Evolutionary conservation across 2,113 vertebrate genomes (phyloP).

Genomic region (Heloderma charlesbogerti): DNA sequence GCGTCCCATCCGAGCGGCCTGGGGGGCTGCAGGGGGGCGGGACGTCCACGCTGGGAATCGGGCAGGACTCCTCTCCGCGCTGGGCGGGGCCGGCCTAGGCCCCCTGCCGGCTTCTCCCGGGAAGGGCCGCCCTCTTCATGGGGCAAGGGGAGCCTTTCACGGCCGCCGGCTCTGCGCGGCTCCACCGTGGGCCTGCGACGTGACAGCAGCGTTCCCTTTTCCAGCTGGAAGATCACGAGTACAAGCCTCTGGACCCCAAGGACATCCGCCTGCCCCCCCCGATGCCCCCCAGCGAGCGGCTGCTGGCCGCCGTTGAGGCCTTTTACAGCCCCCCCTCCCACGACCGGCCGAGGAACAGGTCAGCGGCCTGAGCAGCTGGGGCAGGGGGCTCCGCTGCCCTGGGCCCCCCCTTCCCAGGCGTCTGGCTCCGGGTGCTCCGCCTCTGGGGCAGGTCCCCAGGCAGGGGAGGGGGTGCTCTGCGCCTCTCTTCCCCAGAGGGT

Average conservation of each 20-base stretch:
- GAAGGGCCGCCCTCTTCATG: too few species aligned
- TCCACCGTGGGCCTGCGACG: neutral
- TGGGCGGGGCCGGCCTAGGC: too few species aligned
- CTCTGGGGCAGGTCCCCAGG: too few species aligned
- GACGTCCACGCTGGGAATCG: too few species aligned
- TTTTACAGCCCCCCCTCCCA: conserved; percentile 99
- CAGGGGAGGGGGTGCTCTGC: neutral
- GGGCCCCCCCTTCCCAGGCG: too few species aligned
- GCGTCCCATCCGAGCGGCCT: too few species aligned
- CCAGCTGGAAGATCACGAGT: conserved; percentile 96
- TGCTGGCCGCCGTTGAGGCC: conserved; percentile 95
- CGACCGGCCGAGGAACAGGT: conserved; percentile 98
- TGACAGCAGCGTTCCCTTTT: conserved; percentile 29
- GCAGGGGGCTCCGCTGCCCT: too few species aligned
- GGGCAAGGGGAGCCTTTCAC: too few species aligned
- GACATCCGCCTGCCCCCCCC: conserved; percentile 97
- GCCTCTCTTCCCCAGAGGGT: neutral
- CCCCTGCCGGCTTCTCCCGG: neutral
- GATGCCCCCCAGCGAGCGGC: conserved; percentile 96
- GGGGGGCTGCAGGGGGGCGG: neutral
- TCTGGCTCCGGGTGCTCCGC: neutral
- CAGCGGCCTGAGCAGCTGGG: conserved; percentile 1
- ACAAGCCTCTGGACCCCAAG: conserved; percentile 96
- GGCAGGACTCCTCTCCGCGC: too few species aligned
- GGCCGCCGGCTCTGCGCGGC: conserved; percentile 7